Percentiles rank a stretch among this genome's conserved stretches.
Conservation (phyloP, 2,113 vertebrate genomes). For the Myotis davidii region DNA sequence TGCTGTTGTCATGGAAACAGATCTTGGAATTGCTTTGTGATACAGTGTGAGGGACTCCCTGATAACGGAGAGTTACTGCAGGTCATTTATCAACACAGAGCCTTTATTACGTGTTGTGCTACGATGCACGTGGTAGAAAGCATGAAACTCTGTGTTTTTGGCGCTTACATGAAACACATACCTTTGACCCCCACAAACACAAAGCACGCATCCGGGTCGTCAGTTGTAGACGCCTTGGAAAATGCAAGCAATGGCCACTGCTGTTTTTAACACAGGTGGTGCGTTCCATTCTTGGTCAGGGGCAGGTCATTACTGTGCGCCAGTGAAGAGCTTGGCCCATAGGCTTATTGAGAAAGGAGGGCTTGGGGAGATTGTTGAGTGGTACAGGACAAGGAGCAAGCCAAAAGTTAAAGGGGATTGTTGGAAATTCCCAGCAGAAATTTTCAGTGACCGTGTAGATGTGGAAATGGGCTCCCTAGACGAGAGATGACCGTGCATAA, state of each 20-base stretch:
- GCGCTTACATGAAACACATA: not conserved
- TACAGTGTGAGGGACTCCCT: constrained; percentile 63
- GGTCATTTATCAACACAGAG: constrained; percentile 6
- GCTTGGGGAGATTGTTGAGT: not conserved
- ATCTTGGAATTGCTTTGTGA: constrained; percentile 73
- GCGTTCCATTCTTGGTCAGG: not conserved
- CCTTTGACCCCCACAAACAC: not conserved
- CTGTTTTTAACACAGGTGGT: rapidly evolving
- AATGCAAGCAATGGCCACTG: not conserved
- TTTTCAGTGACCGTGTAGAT: not conserved
- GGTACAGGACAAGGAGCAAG: not conserved
- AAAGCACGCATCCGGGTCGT: not conserved
- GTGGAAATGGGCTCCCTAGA: not conserved
- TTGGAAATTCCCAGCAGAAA: not conserved
- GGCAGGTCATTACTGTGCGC: rapidly evolving
- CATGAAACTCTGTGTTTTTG: not conserved
- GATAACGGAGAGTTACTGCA: constrained; percentile 62
- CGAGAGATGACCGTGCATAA: not conserved
- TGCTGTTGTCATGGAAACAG: constrained; percentile 81
- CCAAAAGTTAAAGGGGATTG: not conserved
- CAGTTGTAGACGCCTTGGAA: not conserved
- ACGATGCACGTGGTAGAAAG: not conserved
- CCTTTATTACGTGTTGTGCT: not conserved
- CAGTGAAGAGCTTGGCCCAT: not conserved
- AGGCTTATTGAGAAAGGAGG: not conserved